A percentile compares a stretch with the other conserved stretches of the same genome.
Conservation (phyloP, 2,797 vertebrate genomes). For the Siniperca obscura region DNA sequence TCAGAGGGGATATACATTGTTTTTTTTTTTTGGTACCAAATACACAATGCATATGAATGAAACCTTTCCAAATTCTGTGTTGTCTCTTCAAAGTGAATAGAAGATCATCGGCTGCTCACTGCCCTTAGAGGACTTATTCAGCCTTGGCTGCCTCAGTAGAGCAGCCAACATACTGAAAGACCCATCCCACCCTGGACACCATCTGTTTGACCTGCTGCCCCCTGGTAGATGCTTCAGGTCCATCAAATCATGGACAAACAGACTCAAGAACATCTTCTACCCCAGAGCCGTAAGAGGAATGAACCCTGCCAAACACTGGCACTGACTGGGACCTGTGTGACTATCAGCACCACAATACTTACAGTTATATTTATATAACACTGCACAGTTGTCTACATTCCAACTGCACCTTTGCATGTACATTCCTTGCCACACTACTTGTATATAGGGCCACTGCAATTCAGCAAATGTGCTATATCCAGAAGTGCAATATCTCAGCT, state of each 20-base stretch:
- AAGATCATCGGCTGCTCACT: background rate
- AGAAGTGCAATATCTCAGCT: background rate
- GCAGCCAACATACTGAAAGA: conserved; percentile 11
- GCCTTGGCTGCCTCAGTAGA: conserved; percentile 14
- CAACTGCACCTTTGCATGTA: background rate
- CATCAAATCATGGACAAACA: conserved; percentile 13
- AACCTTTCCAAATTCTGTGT: background rate
- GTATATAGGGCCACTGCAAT: too few relatives aligned
- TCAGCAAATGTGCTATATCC: background rate
- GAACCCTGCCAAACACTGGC: background rate
- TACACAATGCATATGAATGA: conserved; percentile 7
- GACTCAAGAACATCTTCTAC: conserved; percentile 20
- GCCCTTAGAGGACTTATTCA: conserved; percentile 13
- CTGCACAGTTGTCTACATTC: background rate
- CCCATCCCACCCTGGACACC: conserved; percentile 17
- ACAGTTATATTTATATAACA: background rate
- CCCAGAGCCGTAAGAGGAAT: background rate
- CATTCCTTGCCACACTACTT: background rate
- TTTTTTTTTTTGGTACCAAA: background rate
- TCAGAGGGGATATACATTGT: background rate
- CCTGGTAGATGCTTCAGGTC: conserved; percentile 14
- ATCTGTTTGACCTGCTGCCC: conserved; percentile 22
- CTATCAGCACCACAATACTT: background rate
- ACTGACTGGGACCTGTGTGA: background rate
- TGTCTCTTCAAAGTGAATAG: conserved; percentile 33